Percentiles rank a stretch among this genome's conserved stretches.
These are phyloP conservation scores for Helicoverpa zea DNA, from an alignment of 1,140 invertebrate species.

Conservation along the genomic window DNA sequence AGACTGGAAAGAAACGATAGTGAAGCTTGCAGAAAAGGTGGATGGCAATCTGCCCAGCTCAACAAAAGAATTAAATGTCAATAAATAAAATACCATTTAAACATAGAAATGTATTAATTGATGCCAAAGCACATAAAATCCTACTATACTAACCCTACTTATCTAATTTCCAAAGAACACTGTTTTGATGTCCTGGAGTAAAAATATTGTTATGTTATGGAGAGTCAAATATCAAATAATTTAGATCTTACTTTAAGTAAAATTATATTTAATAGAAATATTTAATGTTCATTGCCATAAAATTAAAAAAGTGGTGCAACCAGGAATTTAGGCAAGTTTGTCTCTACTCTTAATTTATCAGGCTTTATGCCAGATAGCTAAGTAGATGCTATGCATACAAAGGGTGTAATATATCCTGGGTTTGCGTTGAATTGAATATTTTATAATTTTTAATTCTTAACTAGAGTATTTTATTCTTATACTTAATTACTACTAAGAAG, in stretches of 20 bases:
- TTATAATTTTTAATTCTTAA: constrained; percentile 23
- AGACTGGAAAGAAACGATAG: constrained; percentile 64
- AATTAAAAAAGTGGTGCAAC: constrained; percentile 14
- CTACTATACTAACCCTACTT: constrained; percentile 24
- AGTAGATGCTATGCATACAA: neutral
- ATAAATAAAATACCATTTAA: constrained; percentile 55
- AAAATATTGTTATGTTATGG: constrained; percentile 26
- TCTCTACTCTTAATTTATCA: neutral
- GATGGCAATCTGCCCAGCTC: constrained; percentile 27
- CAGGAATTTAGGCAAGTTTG: constrained; percentile 7
- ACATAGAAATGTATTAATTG: constrained; percentile 54
- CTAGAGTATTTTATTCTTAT: constrained; percentile 24
- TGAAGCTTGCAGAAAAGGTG: constrained; percentile 18
- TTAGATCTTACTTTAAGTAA: constrained; percentile 29
- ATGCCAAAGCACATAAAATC: constrained; percentile 53
- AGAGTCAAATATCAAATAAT: constrained; percentile 37
- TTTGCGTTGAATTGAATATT: constrained; percentile 9
- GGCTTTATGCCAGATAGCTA: neutral
- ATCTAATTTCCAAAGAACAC: constrained; percentile 38
- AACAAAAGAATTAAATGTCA: constrained; percentile 23
- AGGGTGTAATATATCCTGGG: neutral
- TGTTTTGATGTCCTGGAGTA: constrained; percentile 34
- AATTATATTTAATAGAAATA: constrained; percentile 14
- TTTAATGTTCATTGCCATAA: constrained; percentile 23
- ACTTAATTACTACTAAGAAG: constrained; percentile 14